Base-by-base conservation (phyloP, 2,797 vertebrate species). In the Pipistrellus pipistrellus region DNA sequence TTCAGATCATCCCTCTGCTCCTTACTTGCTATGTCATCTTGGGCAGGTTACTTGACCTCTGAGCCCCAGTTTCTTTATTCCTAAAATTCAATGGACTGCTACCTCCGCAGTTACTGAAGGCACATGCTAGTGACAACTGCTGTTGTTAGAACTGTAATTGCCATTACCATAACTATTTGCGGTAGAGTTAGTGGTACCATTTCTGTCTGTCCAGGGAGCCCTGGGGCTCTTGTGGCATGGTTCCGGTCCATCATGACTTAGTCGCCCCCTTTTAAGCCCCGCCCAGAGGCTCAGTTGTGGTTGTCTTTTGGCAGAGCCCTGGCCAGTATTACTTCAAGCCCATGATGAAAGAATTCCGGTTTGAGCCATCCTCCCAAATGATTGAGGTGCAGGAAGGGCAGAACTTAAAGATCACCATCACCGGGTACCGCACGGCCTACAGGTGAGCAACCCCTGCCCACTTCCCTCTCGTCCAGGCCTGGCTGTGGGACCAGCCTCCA, bases 341-440 rank as follows among this genome's bases (percentile, higher is more conserved):
- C 64, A 99, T 99, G 99, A 99, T 99, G 99, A 99, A 99, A 91
- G 99, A 99, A 91, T 99, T 99, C 96, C 99, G 99, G 72, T 99
- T 99, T 88, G 99, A 99, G 92, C 99, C 99, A 0, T 98, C 99
- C 0, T 99, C 99, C 48, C 99, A 99, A 96, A 99, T 99, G 99
- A 99, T 99, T 53, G 99, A 99, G 68, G 99, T 99, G 69, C 99
- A 99, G 91, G 99, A 99, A 97, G 99, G 99, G 25, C 99, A 99
- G 97, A 99, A 98, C 94, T 98, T 99, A 84, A 99, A 98, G 93
- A 99, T 99, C 68, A 98, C 98, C 72, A 99, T 99, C 92, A 99
- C 98, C 0, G 99, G 99, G 80, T 98, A 99, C 90, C 99, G 99
- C 95, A 99, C 99, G 0, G 99, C 99, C 0, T 99, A 99, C 98